Base-by-base conservation (phyloP, 1,140 invertebrate genomes). In the Popillia japonica region DNA sequence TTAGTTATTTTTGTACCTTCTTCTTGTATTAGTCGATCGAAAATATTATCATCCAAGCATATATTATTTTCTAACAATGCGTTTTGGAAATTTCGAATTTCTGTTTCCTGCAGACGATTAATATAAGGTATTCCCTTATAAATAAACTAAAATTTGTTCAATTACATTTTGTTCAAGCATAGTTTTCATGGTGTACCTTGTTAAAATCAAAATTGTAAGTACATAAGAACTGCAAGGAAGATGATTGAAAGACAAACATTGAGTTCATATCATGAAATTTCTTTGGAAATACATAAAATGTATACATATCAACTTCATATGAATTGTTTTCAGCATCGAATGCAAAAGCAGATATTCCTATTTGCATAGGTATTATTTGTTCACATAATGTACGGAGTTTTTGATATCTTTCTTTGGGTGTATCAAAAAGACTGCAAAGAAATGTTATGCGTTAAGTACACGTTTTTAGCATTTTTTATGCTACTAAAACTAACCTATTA, bases 181-280 rank as follows among this genome's bases (percentile, higher is more conserved):
- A 68, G 10, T 68, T 23, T 41, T 76, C 27, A 34, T 78, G 17
- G 83, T 79, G 78, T 89, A 94, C 93, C 90, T 94, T 93, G 85
- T 94, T 94, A 84, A 94, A 94, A 84, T 94, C 89, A 87, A 94
- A 94, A 34, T 91, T 89, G 84, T 93, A 86, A 73, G 84, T 84
- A 80, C 88, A 87, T 6, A 94, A 85, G 85, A 95, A 95, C 77
- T 91, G 88, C 2, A 93, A 79, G 17, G 90, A 89, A 1, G 89
- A 88, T 9, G 90, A 86, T 87, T 94, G 92, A 83, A 90, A 92
- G 3, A 89, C 84, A 82, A 93, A 92, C 10, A 86, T 85, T 78
- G 89, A 88, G 81, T 92, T 89, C 44, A 91, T 85, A 72, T 87
- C 87, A 3, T 90, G 90, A 85, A 92, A 89, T 11, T 88, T 83